These are phyloP conservation scores for Hoplias malabaricus DNA, from an alignment of 2,113 vertebrate species.

Conservation along the genomic window DNA sequence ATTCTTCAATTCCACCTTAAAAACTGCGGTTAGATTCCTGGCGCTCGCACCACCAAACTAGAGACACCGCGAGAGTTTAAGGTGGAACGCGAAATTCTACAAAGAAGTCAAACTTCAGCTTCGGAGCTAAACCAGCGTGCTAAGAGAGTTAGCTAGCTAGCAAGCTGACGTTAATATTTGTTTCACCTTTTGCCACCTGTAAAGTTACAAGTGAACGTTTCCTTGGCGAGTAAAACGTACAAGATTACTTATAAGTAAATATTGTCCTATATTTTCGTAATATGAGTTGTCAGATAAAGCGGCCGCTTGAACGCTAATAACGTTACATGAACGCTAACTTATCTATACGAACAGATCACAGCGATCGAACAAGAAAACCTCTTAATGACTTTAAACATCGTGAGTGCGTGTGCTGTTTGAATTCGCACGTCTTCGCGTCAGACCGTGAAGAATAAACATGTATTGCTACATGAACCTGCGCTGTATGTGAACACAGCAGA, in stretches of 20 bases:
- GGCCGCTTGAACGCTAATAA: too few species aligned
- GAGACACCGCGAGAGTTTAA: too few species aligned
- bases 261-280: not conserved
- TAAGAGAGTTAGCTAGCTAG: slow-evolving; percentile 11
- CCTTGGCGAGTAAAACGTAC: not conserved
- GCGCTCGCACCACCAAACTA: too few species aligned
- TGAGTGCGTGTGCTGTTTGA: not conserved
- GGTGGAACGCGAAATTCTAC: too few species aligned
- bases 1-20: too few species aligned
- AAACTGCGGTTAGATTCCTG: too few species aligned
- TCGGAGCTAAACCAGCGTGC: too few species aligned
- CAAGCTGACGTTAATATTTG: not conserved
- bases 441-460: not conserved
- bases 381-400: not conserved
- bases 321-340: too few species aligned
- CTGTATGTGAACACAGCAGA: slow-evolving; percentile 1
- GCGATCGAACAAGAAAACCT: not conserved
- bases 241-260: not conserved
- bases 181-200: not conserved
- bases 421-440: not conserved
- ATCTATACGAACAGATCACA: not conserved
- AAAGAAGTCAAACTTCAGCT: too few species aligned
- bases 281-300: too few species aligned
- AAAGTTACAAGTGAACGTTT: not conserved
- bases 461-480: not conserved